Base-by-base conservation (phyloP, 2,113 vertebrate genomes). In the Malaclemys terrapin region DNA sequence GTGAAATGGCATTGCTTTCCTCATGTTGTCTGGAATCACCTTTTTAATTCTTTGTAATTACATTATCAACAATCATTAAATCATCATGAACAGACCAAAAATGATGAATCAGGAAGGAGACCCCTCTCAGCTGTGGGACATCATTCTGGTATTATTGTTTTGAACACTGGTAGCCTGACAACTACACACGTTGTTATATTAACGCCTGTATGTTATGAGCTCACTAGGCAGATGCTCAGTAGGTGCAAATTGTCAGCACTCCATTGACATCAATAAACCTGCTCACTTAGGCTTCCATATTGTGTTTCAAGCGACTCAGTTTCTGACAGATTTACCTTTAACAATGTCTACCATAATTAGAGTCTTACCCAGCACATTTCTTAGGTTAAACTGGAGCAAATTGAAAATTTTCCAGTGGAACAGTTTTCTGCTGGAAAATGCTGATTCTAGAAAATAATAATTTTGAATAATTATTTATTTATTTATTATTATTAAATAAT, bases 161-260 rank as follows among this genome's bases (percentile, higher is more conserved):
- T 29, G 29, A 35, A 80, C 8, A 9, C 29, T 35, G 9, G 47
- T 31, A 20, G 27, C 47, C 29, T 80, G 78, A 31, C 16, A 31
- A 24, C 45, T 16, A 17, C 42, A 49, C 29, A 80, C 4, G 2
- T 31, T 31, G 45, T 49, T 50, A 49, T 27, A 50, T 29, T 29
- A 50, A 50, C 9, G 25, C 27, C 45, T 50, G 8, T 35, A 80
- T 80, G 78, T 80, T 57, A 76, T 69, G 14, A 1, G 57, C 75
- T 84, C 6, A 65, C 7, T 65, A 35, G 14, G 16, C 29, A 65
- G 31, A 65, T 65, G 62, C 31, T 16, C 29, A 65, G 14, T 17
- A 17, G 29, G 2, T 0, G 0, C 31, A 1, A 1, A 57, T 47
- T 45, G 42, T 9, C 16, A 0, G 1, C 56, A 35, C 35, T 25